These are phyloP conservation scores for Drosophila littoralis DNA, from an alignment of 1,140 invertebrate species.

Conservation along the genomic window DNA sequence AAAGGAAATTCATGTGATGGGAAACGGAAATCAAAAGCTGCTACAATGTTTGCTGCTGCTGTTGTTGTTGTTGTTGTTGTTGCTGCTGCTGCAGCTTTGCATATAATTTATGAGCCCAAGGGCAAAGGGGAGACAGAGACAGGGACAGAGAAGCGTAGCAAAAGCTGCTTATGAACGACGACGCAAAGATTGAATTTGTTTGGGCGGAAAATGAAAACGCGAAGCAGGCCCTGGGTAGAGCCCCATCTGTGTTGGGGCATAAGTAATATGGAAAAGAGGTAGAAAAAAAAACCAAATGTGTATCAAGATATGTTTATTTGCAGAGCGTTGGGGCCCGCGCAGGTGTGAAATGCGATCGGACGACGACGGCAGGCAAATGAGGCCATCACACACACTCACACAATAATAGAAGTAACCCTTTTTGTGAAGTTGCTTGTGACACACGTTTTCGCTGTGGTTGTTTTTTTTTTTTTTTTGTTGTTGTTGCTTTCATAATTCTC, in stretches of 20 bases:
- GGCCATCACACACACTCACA: conserved; percentile 27
- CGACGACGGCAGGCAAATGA: conserved; percentile 41
- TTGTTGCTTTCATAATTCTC: conserved; percentile 58
- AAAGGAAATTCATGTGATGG: conserved; percentile 78
- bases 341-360: conserved; percentile 76
- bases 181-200: conserved; percentile 68
- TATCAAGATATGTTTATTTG: conserved; percentile 60
- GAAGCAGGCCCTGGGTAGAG: conserved; percentile 9
- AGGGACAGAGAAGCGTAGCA: conserved; percentile 53
- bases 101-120: conserved; percentile 74
- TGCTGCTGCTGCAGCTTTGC: conserved; percentile 56
- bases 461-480: conserved; percentile 37
- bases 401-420: conserved; percentile 46
- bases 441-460: conserved; percentile 59
- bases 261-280: conserved; percentile 49
- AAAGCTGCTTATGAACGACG: conserved; percentile 72
- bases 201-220: conserved; percentile 64
- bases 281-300: conserved; percentile 49
- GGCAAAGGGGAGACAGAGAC: conserved; percentile 15
- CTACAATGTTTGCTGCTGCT: conserved; percentile 60
- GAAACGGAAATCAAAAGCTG: conserved; percentile 84
- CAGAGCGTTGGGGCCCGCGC: conserved; percentile 42
- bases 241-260: conserved; percentile 12
- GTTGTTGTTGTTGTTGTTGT: conserved; percentile 25
- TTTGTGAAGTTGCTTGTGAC: conserved; percentile 31